These are phyloP conservation scores for Conomelus anceps DNA, from an alignment of 2,888 invertebrate species.

Conservation along the genomic window DNA sequence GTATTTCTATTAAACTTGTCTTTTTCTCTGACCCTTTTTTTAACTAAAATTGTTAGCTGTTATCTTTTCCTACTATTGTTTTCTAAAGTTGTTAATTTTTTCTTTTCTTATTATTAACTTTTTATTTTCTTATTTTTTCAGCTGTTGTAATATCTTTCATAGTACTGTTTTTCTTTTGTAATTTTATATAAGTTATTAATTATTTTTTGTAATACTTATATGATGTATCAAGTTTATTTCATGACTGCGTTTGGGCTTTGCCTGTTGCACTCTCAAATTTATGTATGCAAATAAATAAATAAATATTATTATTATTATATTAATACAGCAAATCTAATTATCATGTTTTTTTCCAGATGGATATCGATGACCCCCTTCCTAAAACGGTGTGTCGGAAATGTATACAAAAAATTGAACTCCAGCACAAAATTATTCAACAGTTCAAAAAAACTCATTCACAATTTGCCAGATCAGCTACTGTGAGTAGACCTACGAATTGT, in stretches of 20 bases:
- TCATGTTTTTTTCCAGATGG: slow-evolving; percentile 39
- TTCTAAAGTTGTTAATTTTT: background rate
- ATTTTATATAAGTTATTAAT: slow-evolving; percentile 18
- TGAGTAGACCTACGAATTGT: background rate
- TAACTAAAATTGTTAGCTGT: slow-evolving; percentile 6
- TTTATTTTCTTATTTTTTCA: background rate
- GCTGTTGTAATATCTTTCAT: too few species aligned
- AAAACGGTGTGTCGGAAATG: slow-evolving; percentile 52
- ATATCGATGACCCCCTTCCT: slow-evolving; percentile 45
- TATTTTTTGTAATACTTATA: too few species aligned
- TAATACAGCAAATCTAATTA: too few species aligned
- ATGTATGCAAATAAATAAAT: too few species aligned
- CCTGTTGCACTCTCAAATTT: too few species aligned
- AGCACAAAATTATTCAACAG: slow-evolving; percentile 30
- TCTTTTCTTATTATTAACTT: background rate
- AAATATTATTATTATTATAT: too few species aligned
- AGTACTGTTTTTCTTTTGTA: too few species aligned
- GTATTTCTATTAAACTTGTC: too few species aligned
- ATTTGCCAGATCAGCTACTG: background rate
- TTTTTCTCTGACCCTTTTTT: too few species aligned
- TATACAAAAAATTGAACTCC: slow-evolving; percentile 46
- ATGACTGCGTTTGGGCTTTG: too few species aligned
- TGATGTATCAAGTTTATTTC: too few species aligned
- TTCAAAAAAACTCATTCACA: slow-evolving; percentile 14
- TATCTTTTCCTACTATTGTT: background rate